Conservation (phyloP, 2,888 invertebrate species). For the Cepaea hortensis region DNA sequence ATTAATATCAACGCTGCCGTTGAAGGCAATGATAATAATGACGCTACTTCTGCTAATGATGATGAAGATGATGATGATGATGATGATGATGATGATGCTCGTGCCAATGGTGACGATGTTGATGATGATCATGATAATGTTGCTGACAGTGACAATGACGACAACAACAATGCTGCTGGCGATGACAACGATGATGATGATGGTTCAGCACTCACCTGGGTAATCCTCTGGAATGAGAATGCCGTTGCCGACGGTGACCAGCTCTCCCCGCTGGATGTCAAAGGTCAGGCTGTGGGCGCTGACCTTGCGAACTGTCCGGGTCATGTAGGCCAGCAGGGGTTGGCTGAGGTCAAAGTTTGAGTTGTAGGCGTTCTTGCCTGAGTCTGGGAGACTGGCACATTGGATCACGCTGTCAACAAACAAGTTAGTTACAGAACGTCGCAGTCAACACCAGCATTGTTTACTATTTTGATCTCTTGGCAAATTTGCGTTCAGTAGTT, state of each 20-base stretch:
- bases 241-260: slow-evolving; percentile 61
- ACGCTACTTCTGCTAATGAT: too few relatives aligned
- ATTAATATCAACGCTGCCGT: too few relatives aligned
- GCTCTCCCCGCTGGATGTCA: slow-evolving; percentile 46
- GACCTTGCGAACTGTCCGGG: slow-evolving; percentile 64
- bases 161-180: too few relatives aligned
- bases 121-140: too few relatives aligned
- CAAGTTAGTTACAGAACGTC: background rate
- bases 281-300: slow-evolving; percentile 57
- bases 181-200: too few relatives aligned
- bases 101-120: too few relatives aligned
- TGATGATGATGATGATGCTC: too few relatives aligned
- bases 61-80: too few relatives aligned
- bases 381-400: background rate
- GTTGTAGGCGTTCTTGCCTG: slow-evolving; percentile 23
- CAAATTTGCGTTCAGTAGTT: too few relatives aligned
- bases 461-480: too few relatives aligned
- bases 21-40: too few relatives aligned
- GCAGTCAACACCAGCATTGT: background rate
- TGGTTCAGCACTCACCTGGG: slow-evolving; percentile 58
- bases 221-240: slow-evolving; percentile 70
- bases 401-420: slow-evolving; percentile 20
- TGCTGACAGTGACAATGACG: too few relatives aligned
- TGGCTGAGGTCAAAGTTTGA: slow-evolving; percentile 63
- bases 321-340: slow-evolving; percentile 64